Base-by-base conservation (phyloP, 2,113 vertebrate species). In the Columba livia region DNA sequence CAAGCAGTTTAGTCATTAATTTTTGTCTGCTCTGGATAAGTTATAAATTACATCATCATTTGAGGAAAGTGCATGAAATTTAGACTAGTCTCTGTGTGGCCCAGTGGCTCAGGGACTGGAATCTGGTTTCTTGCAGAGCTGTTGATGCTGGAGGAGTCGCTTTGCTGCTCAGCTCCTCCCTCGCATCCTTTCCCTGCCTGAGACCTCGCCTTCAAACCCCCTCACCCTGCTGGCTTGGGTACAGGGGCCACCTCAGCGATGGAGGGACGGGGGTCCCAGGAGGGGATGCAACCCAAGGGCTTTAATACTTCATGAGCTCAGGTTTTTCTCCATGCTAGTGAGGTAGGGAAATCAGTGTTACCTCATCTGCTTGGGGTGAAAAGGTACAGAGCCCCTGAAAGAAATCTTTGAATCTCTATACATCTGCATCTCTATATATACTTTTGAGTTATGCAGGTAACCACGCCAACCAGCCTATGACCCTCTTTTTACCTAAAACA, bases 241-340 rank as follows among this genome's bases (percentile, higher is more conserved):
- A 1, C 24, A 36, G 69, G 1, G 0, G 38, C 13, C 0, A 0
- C 50, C 62, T 34, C 0, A 0, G 15, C 0, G 2, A n/a, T 0
- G 0, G 81, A 51, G 34, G 18, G 21, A 25, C 1, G 6, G 19
- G 4, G 8, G 1, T 61, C 15, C 20, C 36, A 25, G 34, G 23
- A 51, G 10, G 31, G 6, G 4, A 8, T 4, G 23, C 29, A 53
- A 15, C 4, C 21, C 4, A 11, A 12, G 29, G 14, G 10, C 24
- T 88, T 77, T 40, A n/a, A 58, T 42, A 5, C 9, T 72, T 83
- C 4, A 29, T 2, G 1, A 60, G 21, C 3, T 70, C 24, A 29
- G 4, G 16, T 17, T 85, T 70, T 48, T 57, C 19, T 50, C 10
- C 44, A 75, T 1, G 1, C 5, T 2, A 4, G 11, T 1, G 10